Conservation (phyloP, 1,140 invertebrate genomes). For the Parasteatoda tepidariorum region DNA sequence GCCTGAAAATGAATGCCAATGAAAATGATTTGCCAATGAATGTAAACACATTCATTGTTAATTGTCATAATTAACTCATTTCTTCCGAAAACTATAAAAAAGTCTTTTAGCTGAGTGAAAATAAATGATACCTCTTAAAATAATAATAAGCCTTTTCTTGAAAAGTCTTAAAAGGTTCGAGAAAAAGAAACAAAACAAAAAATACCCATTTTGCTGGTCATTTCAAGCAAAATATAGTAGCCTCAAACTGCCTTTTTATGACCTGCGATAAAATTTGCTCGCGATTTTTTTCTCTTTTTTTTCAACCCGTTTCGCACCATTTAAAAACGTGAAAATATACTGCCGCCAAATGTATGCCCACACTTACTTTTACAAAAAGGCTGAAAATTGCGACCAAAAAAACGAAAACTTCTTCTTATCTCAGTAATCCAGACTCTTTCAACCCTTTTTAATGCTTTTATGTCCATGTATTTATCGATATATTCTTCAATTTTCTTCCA, state of each 20-base stretch:
- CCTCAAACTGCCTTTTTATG: slow-evolving; percentile 37
- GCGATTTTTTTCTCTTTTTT: slow-evolving; percentile 12
- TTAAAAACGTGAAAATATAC: slow-evolving; percentile 41
- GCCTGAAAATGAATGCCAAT: no score
- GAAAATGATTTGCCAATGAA: no score
- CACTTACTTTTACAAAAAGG: background rate
- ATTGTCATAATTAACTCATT: no score
- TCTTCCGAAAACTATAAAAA: no score
- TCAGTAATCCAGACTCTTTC: slow-evolving; percentile 31
- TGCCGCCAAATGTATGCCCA: slow-evolving; percentile 9
- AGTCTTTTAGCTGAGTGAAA: no score
- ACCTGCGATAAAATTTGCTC: slow-evolving; percentile 40
- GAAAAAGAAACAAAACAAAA: slow-evolving; percentile 21
- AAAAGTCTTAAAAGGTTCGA: no score
- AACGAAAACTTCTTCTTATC: slow-evolving; percentile 15
- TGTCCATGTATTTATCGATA: slow-evolving; percentile 33
- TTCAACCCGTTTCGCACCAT: slow-evolving; percentile 28
- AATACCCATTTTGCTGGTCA: slow-evolving; percentile 34
- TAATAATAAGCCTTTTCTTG: no score
- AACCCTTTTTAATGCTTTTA: slow-evolving; percentile 46
- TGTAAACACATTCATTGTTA: no score
- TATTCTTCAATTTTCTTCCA: slow-evolving; percentile 1
- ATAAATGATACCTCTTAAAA: no score
- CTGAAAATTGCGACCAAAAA: slow-evolving; percentile 2
- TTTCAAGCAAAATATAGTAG: slow-evolving; percentile 39